These are phyloP conservation scores for Drosophila ambigua DNA, from an alignment of 1,140 invertebrate species.

Conservation along the genomic window DNA sequence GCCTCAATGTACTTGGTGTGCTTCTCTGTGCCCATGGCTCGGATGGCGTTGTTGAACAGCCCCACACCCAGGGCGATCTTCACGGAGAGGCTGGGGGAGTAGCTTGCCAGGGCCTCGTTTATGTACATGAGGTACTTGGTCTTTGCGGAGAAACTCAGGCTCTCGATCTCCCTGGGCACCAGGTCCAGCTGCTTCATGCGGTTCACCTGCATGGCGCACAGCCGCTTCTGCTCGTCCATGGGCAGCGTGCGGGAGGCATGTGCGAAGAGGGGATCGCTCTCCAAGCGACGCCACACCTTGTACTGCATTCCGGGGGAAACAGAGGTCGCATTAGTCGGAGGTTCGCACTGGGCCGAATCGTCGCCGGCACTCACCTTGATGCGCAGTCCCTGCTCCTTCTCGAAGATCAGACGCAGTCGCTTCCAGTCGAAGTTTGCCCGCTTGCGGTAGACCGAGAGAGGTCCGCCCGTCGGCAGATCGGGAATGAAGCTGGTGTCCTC, in stretches of 20 bases:
- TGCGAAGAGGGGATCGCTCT: slow-evolving; percentile 92
- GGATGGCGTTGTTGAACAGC: slow-evolving; percentile 88
- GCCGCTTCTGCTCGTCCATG: slow-evolving; percentile 89
- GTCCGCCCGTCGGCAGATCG: slow-evolving; percentile 86
- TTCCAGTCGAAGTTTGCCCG: slow-evolving; percentile 92
- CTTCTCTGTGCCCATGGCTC: slow-evolving; percentile 90
- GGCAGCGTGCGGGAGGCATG: slow-evolving; percentile 85
- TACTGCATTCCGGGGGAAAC: slow-evolving; percentile 86
- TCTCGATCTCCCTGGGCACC: slow-evolving; percentile 85
- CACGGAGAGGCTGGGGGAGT: slow-evolving; percentile 87
- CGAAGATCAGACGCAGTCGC: slow-evolving; percentile 89
- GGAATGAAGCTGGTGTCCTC: slow-evolving; percentile 85
- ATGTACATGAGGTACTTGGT: slow-evolving; percentile 89
- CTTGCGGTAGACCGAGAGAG: slow-evolving; percentile 89
- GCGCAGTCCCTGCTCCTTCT: slow-evolving; percentile 88
- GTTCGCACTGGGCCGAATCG: not conserved
- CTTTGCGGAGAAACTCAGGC: slow-evolving; percentile 87
- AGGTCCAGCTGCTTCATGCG: slow-evolving; percentile 86
- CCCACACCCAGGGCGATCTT: slow-evolving; percentile 88
- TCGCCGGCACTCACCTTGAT: slow-evolving; percentile 87
- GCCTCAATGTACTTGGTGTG: slow-evolving; percentile 90
- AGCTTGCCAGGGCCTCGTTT: slow-evolving; percentile 88
- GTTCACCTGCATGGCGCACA: slow-evolving; percentile 87
- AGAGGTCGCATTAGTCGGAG: not conserved
- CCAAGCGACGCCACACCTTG: slow-evolving; percentile 91